These are phyloP conservation scores for Eidolon dupreanum DNA, from an alignment of 2,797 vertebrate species.

Conservation along the genomic window DNA sequence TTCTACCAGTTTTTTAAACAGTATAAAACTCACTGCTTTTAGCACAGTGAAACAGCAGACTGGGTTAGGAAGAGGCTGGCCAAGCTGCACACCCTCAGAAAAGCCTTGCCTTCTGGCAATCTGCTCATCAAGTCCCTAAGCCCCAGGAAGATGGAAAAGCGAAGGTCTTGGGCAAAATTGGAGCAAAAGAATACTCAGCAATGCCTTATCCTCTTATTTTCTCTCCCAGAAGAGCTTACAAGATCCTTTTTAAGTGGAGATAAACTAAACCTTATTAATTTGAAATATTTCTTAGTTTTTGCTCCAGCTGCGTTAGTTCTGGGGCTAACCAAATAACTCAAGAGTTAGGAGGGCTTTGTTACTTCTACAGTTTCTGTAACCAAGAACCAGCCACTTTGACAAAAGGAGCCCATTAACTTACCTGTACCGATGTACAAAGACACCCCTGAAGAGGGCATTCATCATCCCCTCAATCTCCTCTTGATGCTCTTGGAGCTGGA, in stretches of 20 bases:
- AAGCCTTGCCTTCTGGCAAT: background rate
- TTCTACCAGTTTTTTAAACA: background rate
- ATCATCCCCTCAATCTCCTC: slow-evolving; percentile 92
- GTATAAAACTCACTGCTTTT: background rate
- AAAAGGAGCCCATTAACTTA: slow-evolving; percentile 45
- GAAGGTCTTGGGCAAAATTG: background rate
- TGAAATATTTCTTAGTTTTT: slow-evolving; percentile 15
- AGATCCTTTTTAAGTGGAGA: background rate
- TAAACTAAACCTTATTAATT: slow-evolving; percentile 34
- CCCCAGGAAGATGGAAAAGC: background rate
- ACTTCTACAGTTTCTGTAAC: background rate
- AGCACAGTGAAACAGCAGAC: background rate
- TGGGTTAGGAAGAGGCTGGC: background rate
- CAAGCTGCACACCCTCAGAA: background rate
- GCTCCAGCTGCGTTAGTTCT: background rate
- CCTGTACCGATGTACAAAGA: slow-evolving; percentile 96
- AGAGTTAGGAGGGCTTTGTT: background rate
- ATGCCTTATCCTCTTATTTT: background rate
- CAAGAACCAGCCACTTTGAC: background rate
- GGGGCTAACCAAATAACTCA: slow-evolving; percentile 13
- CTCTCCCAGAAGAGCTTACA: slow-evolving; percentile 25
- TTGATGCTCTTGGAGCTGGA: slow-evolving; percentile 90
- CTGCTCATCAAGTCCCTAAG: background rate
- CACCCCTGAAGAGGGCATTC: slow-evolving; percentile 92
- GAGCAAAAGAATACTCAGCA: background rate